Conservation (phyloP, 2,113 vertebrate species). For the Panthera tigris region DNA sequence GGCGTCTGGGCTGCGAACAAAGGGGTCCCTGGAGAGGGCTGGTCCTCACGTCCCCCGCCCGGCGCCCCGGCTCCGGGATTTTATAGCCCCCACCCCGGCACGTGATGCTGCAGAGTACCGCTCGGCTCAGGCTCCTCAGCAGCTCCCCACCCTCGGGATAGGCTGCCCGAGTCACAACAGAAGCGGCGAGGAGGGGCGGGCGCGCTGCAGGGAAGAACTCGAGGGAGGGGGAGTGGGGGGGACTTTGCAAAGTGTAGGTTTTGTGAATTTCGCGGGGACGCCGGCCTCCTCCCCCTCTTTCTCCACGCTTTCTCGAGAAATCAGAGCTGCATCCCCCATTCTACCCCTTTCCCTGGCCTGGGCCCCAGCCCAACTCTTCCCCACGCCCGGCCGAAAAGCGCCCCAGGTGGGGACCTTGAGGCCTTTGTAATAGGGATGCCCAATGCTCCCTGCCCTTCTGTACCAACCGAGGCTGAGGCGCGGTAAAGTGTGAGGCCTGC, state of each 20-base stretch:
- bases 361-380: not conserved
- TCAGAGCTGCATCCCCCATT: not conserved
- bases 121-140: slow-evolving; percentile 87
- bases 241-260: slow-evolving; percentile 80
- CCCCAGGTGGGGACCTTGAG: slow-evolving; percentile 53
- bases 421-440: not conserved
- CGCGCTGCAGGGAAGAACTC: slow-evolving; percentile 35
- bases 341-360: not conserved
- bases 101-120: slow-evolving; percentile 90
- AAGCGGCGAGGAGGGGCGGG: slow-evolving; percentile 62
- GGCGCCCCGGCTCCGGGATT: slow-evolving; percentile 90
- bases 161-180: slow-evolving; percentile 75
- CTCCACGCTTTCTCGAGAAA: slow-evolving; percentile 64
- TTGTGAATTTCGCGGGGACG: slow-evolving; percentile 78
- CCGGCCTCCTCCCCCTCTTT: slow-evolving; percentile 54
- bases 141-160: slow-evolving; percentile 83
- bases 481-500: not conserved
- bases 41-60: slow-evolving; percentile 96
- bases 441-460: not conserved
- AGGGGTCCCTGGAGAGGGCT: slow-evolving; percentile 98
- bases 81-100: slow-evolving; percentile 92
- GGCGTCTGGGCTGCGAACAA: slow-evolving; percentile 96
- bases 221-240: slow-evolving; percentile 39
- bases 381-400: not conserved
- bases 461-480: not conserved